These are phyloP conservation scores for Microchrysa polita DNA, from an alignment of 2,888 invertebrate species.

Conservation along the genomic window DNA sequence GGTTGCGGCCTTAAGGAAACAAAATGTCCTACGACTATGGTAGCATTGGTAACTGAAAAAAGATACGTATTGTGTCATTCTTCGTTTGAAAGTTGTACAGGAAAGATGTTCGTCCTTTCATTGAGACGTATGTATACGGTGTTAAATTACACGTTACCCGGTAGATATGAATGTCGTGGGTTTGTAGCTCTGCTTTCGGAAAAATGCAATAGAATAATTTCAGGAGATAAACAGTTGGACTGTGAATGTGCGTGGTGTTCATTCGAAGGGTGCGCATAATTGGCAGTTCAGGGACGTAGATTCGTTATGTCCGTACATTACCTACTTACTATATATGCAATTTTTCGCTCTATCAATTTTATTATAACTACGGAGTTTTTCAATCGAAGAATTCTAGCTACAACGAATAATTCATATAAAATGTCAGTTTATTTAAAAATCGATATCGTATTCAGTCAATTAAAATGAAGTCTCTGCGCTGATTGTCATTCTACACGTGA, in stretches of 20 bases:
- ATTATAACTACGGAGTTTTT: too few relatives aligned
- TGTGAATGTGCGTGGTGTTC: conserved; percentile 18
- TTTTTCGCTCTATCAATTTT: too few relatives aligned
- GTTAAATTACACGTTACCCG: not conserved
- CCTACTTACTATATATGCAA: too few relatives aligned
- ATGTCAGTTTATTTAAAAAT: too few relatives aligned
- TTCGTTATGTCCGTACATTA: too few relatives aligned
- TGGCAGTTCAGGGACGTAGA: conserved; percentile 24
- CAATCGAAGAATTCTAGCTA: too few relatives aligned
- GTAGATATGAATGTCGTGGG: not conserved
- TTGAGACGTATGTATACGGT: too few relatives aligned
- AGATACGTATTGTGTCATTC: conserved; percentile 28
- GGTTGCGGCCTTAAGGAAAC: too few relatives aligned
- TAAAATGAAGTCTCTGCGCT: too few relatives aligned
- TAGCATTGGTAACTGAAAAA: not conserved
- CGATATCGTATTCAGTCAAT: too few relatives aligned
- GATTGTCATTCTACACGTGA: too few relatives aligned
- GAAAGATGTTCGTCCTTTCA: conserved; percentile 16
- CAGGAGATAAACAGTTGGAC: not conserved
- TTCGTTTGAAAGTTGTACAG: conserved; percentile 19
- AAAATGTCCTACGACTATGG: conserved; percentile 12
- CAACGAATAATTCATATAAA: too few relatives aligned
- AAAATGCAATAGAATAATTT: conserved; percentile 13
- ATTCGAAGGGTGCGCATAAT: conserved; percentile 38
- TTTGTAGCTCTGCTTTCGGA: not conserved